These are phyloP conservation scores for Lepidotrigona ventralis DNA, from an alignment of 1,140 invertebrate genomes.

Conservation along the genomic window DNA sequence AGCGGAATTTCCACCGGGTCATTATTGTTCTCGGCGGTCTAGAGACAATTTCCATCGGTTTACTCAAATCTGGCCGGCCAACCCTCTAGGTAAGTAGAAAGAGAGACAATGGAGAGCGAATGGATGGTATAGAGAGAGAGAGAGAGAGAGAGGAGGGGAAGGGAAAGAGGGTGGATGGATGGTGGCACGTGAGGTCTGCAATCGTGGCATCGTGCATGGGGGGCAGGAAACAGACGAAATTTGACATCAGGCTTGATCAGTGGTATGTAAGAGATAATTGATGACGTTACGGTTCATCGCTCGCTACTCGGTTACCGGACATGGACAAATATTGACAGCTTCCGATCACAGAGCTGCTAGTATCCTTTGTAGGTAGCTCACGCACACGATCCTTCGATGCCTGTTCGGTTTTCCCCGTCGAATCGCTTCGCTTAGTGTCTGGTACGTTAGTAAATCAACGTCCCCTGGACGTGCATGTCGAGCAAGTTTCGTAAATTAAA, in stretches of 20 bases:
- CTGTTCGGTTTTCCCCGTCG: slow-evolving; percentile 58
- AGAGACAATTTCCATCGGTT: slow-evolving; percentile 69
- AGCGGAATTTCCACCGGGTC: slow-evolving; percentile 69
- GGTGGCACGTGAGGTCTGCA: neutral
- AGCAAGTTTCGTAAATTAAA: slow-evolving; percentile 63
- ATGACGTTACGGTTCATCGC: slow-evolving; percentile 72
- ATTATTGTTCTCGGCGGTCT: slow-evolving; percentile 67
- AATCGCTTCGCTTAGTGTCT: slow-evolving; percentile 40
- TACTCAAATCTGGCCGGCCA: slow-evolving; percentile 55
- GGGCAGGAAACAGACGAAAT: slow-evolving; percentile 62
- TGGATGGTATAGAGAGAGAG: neutral
- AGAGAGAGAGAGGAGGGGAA: too few species aligned
- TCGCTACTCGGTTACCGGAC: slow-evolving; percentile 66
- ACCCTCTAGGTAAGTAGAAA: slow-evolving; percentile 40
- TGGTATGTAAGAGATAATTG: slow-evolving; percentile 75
- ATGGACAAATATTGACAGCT: slow-evolving; percentile 74
- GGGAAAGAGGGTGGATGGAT: neutral
- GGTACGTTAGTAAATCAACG: slow-evolving; percentile 60
- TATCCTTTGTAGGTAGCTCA: slow-evolving; percentile 65
- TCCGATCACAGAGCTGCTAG: slow-evolving; percentile 62
- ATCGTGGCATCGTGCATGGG: slow-evolving; percentile 26
- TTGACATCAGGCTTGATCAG: slow-evolving; percentile 63
- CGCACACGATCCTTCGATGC: slow-evolving; percentile 44
- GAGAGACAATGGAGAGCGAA: slow-evolving; percentile 8
- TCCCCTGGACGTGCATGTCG: slow-evolving; percentile 57